Evolutionary conservation across 2,888 invertebrate genomes (phyloP), one percentile per base, ranked within the genome.

Genomic region (Agrenia bidenticulata): DNA sequence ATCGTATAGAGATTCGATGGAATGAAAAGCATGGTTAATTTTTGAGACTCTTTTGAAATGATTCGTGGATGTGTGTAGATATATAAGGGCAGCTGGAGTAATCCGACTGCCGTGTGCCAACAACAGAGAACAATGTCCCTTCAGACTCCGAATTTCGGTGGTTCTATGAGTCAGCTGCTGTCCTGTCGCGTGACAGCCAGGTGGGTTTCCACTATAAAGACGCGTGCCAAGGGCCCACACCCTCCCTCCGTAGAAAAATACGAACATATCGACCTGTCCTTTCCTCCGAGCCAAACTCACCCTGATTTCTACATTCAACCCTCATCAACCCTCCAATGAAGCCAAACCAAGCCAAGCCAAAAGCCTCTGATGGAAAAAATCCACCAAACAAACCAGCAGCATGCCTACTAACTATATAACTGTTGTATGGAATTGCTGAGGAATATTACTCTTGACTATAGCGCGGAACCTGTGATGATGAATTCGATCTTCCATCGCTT

Each of bases 131-230:
- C 17, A 51, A 51, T 19, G 24, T 51, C 51, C 51, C 51, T 51
- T 51, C 5, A 24, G 51, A 23, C 51, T 45, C 51, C 51, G 51
- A 51, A 51, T 51, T 45, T 51, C 51, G 51, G 51, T 51, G 51
- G 5, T 17, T 45, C 15, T 41, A 57, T 75, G 75, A 75, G 67
- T 75, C 75, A 75, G 75, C 75, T 75, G 55, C 55, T 23, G 45
- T 45, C 45, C 45, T 51, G 75, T 73, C 75, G 73, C 73, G 75
- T 73, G 75, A 75, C 73, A 69, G 71, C 75, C 75, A 75, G 75
- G 75, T 75, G 75, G 72, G 72, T 55, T 64, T 42, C 61, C 42
- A 60, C 61, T 69, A 64, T 66, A 67, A 69, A 68, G 72, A 64
- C 75, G 73, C 73, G 73, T 73, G 75, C 73, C 70, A 63, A 51